phyloP scores from a whole-genome alignment of 1,140 invertebrate species.

The Colletes gigas region DNA sequence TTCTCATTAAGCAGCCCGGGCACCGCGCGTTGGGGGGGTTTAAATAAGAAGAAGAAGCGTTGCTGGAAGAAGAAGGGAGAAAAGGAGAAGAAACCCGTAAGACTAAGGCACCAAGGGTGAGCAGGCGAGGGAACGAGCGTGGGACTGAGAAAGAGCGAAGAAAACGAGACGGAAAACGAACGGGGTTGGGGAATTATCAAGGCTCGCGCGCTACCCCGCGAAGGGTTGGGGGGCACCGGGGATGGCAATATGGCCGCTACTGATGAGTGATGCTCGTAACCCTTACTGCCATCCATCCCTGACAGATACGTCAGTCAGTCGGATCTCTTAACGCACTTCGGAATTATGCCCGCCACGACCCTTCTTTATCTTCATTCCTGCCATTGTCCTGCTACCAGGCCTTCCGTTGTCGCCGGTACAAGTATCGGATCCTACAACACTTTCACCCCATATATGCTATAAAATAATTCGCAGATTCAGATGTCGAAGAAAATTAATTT shows the following conservation, averaged over 20 bases:
- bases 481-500: too few species aligned
- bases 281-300: slow-evolving; percentile 75
- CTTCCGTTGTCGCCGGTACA: slow-evolving; percentile 13
- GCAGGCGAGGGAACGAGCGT: slow-evolving; percentile 46
- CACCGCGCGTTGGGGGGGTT: slow-evolving; percentile 74
- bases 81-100: slow-evolving; percentile 75
- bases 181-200: slow-evolving; percentile 74
- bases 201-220: slow-evolving; percentile 67
- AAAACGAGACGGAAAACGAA: slow-evolving; percentile 55
- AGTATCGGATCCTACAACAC: slow-evolving; percentile 44
- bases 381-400: slow-evolving; percentile 46
- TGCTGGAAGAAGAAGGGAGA: slow-evolving; percentile 72
- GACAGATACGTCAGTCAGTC: slow-evolving; percentile 66
- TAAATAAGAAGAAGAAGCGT: slow-evolving; percentile 77
- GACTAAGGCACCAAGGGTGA: slow-evolving; percentile 71
- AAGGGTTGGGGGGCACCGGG: slow-evolving; percentile 62
- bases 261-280: slow-evolving; percentile 80
- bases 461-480: too few species aligned
- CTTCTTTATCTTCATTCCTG: slow-evolving; percentile 67
- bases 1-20: slow-evolving; percentile 81
- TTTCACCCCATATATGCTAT: too few species aligned
- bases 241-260: slow-evolving; percentile 79
- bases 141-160: slow-evolving; percentile 45
- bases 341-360: slow-evolving; percentile 65
- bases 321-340: slow-evolving; percentile 68